Evolutionary conservation across 2,113 vertebrate species (phyloP).

Genomic region (Lampris megalopsis): DNA sequence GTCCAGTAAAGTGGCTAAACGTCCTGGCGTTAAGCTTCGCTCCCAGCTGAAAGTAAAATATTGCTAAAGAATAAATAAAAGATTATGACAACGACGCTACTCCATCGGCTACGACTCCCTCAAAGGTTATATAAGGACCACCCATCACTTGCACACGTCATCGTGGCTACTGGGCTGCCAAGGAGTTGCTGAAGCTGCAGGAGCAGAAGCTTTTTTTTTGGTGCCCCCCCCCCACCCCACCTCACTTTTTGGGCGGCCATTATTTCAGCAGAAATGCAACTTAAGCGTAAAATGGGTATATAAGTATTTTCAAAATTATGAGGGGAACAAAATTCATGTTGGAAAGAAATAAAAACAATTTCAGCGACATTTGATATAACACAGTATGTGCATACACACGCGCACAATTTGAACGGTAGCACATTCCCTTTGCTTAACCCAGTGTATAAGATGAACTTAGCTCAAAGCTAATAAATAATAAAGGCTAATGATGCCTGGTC

Average conservation of each 20-base stretch:
- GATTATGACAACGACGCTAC: constrained; percentile 64
- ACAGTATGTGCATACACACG: constrained; percentile 38
- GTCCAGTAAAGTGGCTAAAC: constrained; percentile 18
- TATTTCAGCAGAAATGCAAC: constrained; percentile 13
- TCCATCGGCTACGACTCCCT: constrained; percentile 65
- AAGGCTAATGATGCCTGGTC: constrained; percentile 3
- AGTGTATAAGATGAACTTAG: constrained; percentile 28
- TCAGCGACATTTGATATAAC: constrained; percentile 10
- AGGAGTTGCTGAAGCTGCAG: constrained; percentile 44
- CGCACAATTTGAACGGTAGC: background rate
- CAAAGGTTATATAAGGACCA: constrained; percentile 36
- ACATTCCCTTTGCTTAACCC: constrained; percentile 40
- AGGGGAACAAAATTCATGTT: constrained; percentile 20
- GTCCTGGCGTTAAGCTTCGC: constrained; percentile 18
- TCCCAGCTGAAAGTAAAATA: constrained; percentile 59
- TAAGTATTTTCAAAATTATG: constrained; percentile 8
- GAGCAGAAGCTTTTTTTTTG: constrained; percentile 14
- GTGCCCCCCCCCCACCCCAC: too few relatives aligned
- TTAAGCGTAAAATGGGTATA: constrained; percentile 9
- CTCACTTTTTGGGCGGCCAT: background rate
- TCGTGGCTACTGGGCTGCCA: constrained; percentile 33
- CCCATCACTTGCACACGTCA: constrained; percentile 31
- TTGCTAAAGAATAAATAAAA: constrained; percentile 59
- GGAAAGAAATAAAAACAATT: constrained; percentile 6
- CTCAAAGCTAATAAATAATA: constrained; percentile 5